Conservation (phyloP, 2,797 vertebrate genomes). For the Parotocinclus haroldoi region DNA sequence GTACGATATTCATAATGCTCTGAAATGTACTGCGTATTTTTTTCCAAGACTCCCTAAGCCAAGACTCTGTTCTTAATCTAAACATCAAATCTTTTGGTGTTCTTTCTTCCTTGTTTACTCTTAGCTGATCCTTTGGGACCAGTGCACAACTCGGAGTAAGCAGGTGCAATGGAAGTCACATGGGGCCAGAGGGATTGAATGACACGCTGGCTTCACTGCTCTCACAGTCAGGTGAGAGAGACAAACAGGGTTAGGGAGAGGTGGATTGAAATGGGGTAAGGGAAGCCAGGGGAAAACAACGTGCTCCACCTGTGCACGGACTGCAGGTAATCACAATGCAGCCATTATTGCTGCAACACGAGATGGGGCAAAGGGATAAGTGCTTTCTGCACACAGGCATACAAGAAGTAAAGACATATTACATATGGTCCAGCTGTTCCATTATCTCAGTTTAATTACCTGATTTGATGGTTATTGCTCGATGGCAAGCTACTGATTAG, state of each 20-base stretch:
- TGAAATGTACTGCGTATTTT: neutral
- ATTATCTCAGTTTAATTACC: constrained; percentile 20
- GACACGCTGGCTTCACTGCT: constrained; percentile 26
- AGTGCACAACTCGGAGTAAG: constrained; percentile 12
- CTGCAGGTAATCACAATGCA: constrained; percentile 35
- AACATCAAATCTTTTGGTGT: constrained; percentile 3
- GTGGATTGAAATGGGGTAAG: constrained; percentile 10
- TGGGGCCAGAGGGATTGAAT: constrained; percentile 38
- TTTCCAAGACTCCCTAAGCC: no score
- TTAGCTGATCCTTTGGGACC: constrained; percentile 13
- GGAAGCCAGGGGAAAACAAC: constrained; percentile 16
- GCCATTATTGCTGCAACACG: constrained; percentile 27
- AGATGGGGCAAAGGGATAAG: constrained; percentile 20
- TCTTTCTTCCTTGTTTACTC: constrained; percentile 9
- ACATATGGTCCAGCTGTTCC: constrained; percentile 16
- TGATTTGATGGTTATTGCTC: constrained; percentile 7
- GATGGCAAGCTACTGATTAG: constrained; percentile 23
- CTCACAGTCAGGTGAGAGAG: constrained; percentile 26
- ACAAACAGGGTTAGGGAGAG: neutral
- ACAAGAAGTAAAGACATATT: constrained; percentile 2
- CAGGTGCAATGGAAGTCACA: constrained; percentile 22
- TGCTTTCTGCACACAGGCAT: constrained; percentile 1
- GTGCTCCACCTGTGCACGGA: constrained; percentile 40
- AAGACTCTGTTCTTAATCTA: constrained; percentile 17
- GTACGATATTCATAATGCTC: neutral